phyloP scores from a whole-genome alignment of 2,113 vertebrate genomes.

The Eurystomus gularis region DNA sequence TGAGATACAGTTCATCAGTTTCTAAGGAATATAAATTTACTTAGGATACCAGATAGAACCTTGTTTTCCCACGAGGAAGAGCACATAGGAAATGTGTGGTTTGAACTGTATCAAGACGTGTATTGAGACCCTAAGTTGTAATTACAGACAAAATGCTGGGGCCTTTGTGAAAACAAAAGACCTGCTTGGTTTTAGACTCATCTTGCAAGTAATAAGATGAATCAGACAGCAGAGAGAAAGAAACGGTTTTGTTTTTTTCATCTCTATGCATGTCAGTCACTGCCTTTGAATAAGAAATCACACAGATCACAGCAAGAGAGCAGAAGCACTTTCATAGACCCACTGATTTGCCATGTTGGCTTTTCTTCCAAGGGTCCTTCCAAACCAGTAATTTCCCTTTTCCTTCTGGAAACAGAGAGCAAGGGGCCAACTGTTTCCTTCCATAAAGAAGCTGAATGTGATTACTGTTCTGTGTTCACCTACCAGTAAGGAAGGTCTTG shows the following conservation, averaged over 20 bases:
- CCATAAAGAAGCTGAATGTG: not conserved
- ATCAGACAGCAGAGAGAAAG: not conserved
- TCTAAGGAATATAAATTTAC: not conserved
- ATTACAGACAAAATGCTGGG: not conserved
- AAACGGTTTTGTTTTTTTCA: not conserved
- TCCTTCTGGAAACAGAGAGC: not conserved
- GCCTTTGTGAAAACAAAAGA: not conserved
- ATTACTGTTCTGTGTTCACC: not conserved
- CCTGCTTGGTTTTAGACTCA: not conserved
- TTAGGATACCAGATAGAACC: not conserved
- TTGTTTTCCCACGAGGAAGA: not conserved
- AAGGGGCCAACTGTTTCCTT: not conserved
- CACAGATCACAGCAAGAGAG: not conserved
- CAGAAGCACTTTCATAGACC: not conserved
- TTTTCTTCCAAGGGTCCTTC: not conserved
- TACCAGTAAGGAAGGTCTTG: not conserved
- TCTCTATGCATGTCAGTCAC: not conserved
- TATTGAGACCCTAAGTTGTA: not conserved
- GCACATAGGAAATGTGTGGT: not conserved
- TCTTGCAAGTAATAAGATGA: not conserved
- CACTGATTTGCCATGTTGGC: not conserved
- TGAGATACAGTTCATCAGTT: not conserved
- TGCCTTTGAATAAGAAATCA: not conserved
- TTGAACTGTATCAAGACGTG: not conserved
- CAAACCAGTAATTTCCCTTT: not conserved